A percentile compares a stretch with the other conserved stretches of the same genome.
Conservation (phyloP, 2,888 invertebrate species). For the Xestia ashworthii region DNA sequence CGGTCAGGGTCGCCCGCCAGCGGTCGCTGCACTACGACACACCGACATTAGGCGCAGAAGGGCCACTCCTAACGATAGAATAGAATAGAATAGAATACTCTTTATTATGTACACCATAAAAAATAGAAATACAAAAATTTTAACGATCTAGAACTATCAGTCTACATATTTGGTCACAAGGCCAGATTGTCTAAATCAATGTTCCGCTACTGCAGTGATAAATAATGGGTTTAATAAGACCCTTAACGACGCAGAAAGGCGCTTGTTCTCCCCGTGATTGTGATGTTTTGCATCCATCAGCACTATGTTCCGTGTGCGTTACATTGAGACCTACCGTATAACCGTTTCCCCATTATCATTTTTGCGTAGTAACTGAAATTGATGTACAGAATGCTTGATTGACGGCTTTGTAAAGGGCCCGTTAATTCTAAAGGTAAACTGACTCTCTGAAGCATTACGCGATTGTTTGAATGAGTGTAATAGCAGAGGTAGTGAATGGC, state of each 20-base stretch:
- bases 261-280: background rate
- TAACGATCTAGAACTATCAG: background rate
- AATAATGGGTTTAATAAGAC: background rate
- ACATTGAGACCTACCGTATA: background rate
- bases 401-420: background rate
- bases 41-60: constrained; percentile 42
- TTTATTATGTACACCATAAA: no score
- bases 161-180: background rate
- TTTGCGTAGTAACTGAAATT: background rate
- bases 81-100: no score
- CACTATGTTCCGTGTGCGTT: background rate
- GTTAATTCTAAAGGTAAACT: background rate
- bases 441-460: background rate
- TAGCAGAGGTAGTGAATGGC: constrained; percentile 7
- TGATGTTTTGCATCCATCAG: background rate
- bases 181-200: background rate
- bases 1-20: constrained; percentile 79
- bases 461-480: background rate
- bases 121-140: no score
- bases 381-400: background rate
- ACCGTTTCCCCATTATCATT: background rate
- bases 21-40: constrained; percentile 74
- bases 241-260: background rate
- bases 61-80: constrained; percentile 11
- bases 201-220: background rate